phyloP scores from a whole-genome alignment of 1,140 invertebrate genomes.

The Musca domestica region DNA sequence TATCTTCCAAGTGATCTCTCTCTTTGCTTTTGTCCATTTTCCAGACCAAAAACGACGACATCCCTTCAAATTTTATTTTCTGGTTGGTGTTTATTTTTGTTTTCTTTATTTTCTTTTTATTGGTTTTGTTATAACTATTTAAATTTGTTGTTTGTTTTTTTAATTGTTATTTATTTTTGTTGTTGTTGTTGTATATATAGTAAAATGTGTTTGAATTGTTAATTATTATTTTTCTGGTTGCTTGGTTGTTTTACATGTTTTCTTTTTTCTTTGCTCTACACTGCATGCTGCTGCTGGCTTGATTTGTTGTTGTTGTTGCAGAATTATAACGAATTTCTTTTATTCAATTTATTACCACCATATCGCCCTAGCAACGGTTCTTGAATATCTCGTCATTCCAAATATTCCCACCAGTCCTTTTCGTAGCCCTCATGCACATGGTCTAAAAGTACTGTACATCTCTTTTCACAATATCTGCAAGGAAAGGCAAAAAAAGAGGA shows the following conservation, averaged over 20 bases:
- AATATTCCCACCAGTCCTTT: conserved; percentile 97
- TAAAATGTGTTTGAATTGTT: conserved; percentile 13
- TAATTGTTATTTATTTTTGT: background rate
- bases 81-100: conserved; percentile 10
- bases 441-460: conserved; percentile 89
- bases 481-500: background rate
- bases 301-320: conserved; percentile 20
- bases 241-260: conserved; percentile 17
- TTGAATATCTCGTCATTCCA: conserved; percentile 63
- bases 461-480: conserved; percentile 91
- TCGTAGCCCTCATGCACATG: conserved; percentile 99
- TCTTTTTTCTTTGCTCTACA: conserved; percentile 23
- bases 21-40: background rate
- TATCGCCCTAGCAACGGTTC: conserved; percentile 1
- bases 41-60: no score
- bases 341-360: conserved; percentile 19
- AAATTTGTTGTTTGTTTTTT: conserved; percentile 11
- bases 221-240: conserved; percentile 14
- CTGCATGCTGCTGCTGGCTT: conserved; percentile 15
- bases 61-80: background rate
- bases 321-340: conserved; percentile 19
- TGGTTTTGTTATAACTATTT: conserved; percentile 3
- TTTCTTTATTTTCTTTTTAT: background rate
- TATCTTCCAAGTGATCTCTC: background rate
- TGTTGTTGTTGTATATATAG: conserved; percentile 11